These are phyloP conservation scores for Apaloderma vittatum DNA, from an alignment of 2,113 vertebrate species.

Conservation along the genomic window DNA sequence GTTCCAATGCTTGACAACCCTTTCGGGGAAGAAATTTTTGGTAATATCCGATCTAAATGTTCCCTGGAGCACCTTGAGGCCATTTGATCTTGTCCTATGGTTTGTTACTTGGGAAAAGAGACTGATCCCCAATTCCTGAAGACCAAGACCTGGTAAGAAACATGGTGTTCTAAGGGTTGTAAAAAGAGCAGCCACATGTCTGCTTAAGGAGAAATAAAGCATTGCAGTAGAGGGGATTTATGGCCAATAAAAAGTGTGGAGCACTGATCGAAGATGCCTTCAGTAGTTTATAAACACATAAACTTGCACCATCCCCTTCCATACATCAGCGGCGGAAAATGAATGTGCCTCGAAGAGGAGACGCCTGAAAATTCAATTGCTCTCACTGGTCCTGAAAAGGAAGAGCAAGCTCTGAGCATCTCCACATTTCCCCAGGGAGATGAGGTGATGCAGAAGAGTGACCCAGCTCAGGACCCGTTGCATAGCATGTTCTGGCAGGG, in stretches of 20 bases:
- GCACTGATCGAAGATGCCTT: not conserved
- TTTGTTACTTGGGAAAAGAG: too few relatives aligned
- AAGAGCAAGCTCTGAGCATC: not conserved
- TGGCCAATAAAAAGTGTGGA: constrained; percentile 14
- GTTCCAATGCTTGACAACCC: too few relatives aligned
- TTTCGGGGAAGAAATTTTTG: too few relatives aligned
- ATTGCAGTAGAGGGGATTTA: constrained; percentile 14
- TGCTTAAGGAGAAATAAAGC: not conserved
- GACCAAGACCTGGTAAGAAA: not conserved
- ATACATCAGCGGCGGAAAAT: not conserved
- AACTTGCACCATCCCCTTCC: not conserved
- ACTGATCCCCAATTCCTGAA: too few relatives aligned
- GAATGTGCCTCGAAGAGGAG: not conserved
- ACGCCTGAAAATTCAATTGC: not conserved
- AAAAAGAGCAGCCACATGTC: constrained; percentile 2
- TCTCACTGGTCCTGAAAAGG: not conserved
- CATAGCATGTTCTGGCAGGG: not conserved
- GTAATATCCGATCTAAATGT: too few relatives aligned
- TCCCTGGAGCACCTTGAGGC: too few relatives aligned
- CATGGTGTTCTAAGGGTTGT: not conserved
- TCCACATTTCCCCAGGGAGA: fast-evolving
- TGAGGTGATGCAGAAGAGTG: fast-evolving
- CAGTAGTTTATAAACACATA: constrained; percentile 56
- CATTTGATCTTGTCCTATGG: too few relatives aligned
- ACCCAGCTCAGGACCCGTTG: too few relatives aligned